Base-by-base conservation (phyloP, 2,888 invertebrate genomes). In the Sarcophaga caerulescens region DNA sequence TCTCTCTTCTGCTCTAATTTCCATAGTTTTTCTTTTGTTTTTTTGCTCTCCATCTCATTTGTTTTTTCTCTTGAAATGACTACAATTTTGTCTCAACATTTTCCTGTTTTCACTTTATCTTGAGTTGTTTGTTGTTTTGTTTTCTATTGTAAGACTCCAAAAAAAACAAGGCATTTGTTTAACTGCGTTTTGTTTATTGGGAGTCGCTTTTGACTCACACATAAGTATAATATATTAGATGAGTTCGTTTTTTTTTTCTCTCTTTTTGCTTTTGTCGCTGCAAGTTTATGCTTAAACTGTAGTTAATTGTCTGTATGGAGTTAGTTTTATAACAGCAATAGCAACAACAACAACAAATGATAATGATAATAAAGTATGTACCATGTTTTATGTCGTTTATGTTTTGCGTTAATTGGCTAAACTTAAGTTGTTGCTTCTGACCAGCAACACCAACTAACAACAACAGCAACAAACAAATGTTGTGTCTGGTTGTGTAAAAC, bases 371-470 rank as follows among this genome's bases (percentile, higher is more conserved):
- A 69, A 73, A 70, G 77, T 84, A 66, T 74, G 73, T 78, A 66
- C 74, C 79, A 82, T 70, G 83, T 85, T 80, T 84, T 85, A 80
- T 83, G 84, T 86, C 81, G 81, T 78, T 84, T 84, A 78, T 86
- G 86, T 84, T 86, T 86, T 86, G 86, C 81, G 86, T 86, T 86
- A 86, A 86, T 86, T 86, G 86, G 86, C 86, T 84, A 81, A 82
- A 81, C 84, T 84, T 84, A 78, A 71, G 84, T 75, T 78, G 86
- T 75, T 78, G 86, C 86, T 86, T 86, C 81, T 84, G 86, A 86
- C 86, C 86, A 86, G 80, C 14, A 47, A 47, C 25, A 47, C 25
- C 25, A 25, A 25, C 25, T 4, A 25, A 2, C 47, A 47, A 12
- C 47, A 47, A 47, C 47, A 47, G 14, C 47, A 47, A 47, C 47